Base-by-base conservation (phyloP, 2,797 vertebrate species). In the Fundulus diaphanus region DNA sequence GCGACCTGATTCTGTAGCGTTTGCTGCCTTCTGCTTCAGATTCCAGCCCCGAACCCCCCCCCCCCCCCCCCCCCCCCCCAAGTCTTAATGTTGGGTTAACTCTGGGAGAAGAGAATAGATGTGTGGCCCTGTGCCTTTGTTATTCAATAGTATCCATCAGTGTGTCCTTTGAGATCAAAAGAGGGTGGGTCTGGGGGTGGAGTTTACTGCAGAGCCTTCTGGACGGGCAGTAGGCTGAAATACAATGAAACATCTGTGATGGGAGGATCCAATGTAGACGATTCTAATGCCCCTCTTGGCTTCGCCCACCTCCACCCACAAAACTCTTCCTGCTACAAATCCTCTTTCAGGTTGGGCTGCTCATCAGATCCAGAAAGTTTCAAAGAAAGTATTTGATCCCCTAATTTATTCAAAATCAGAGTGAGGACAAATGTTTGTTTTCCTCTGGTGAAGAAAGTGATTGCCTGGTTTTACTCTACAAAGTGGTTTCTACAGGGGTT, bases 201-300 rank as follows among this genome's bases (percentile, higher is more conserved):
- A 49, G 52, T 89, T 90, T 87, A 89, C 82, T 79, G 79, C 89
- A 5, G 11, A 24, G 79, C 90, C 87, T 90, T 83, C 89, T 92
- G 89, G 89, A 89, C 81, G 66, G 82, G 83, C 69, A 72, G 63
- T 56, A 49, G 78, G 76, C 18, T 72, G 1, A 68, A 79, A 79
- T 0, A 92, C 88, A 92, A 91, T 86, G 85, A 86, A 87, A 90
- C 88, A 90, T 92, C 92, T 92, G 92, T 90, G 90, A 83, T 76
- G 88, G 92, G 91, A 87, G 87, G 88, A 5, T 49, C 82, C 49
- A 3, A 31, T 0, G 35, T 48, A 42, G 84, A 85, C 84, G 80
- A 89, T 85, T 90, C 71, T 7, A 24, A 13, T 3, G 29, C 59
- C 59, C 8, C 3, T 1, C 59, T 37, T 33, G 9, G 7, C 16